Percentiles rank a stretch among this genome's conserved stretches.
These are phyloP conservation scores for Prolemur simus DNA, from an alignment of 2,113 vertebrate species.

Conservation along the genomic window DNA sequence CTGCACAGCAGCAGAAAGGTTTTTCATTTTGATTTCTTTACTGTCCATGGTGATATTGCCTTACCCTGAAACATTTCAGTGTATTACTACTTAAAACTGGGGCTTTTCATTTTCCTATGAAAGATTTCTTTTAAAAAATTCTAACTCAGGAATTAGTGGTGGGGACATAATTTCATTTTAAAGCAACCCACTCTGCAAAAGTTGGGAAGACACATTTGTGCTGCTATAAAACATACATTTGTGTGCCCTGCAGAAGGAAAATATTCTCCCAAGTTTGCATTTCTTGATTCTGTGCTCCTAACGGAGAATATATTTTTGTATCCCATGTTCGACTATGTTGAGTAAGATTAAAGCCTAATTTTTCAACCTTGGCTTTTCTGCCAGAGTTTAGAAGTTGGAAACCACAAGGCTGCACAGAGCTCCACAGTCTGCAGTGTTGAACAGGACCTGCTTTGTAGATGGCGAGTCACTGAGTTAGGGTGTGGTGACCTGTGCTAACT, in stretches of 20 bases:
- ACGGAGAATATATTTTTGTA: constrained; percentile 27
- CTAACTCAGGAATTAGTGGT: constrained; percentile 43
- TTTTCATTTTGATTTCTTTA: neutral
- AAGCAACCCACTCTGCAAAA: neutral
- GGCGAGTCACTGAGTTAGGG: neutral
- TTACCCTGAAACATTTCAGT: neutral
- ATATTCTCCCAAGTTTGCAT: neutral
- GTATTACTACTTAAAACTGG: neutral
- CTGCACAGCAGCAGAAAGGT: neutral
- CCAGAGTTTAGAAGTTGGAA: neutral
- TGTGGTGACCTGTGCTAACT: neutral
- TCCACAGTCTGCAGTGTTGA: neutral
- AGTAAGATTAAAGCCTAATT: constrained; percentile 45
- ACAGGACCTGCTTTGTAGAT: neutral
- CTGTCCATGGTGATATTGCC: neutral
- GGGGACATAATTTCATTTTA: constrained; percentile 51
- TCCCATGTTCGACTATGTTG: constrained; percentile 52
- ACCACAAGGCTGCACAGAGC: neutral
- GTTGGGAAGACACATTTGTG: constrained; percentile 41
- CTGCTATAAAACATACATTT: constrained; percentile 20
- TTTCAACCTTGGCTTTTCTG: constrained; percentile 46
- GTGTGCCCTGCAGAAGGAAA: constrained; percentile 23
- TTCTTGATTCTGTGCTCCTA: neutral
- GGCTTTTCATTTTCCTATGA: constrained; percentile 52
- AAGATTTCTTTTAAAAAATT: constrained; percentile 47